These are phyloP conservation scores for Thecophora atra DNA, from an alignment of 2,888 invertebrate genomes.

Conservation along the genomic window DNA sequence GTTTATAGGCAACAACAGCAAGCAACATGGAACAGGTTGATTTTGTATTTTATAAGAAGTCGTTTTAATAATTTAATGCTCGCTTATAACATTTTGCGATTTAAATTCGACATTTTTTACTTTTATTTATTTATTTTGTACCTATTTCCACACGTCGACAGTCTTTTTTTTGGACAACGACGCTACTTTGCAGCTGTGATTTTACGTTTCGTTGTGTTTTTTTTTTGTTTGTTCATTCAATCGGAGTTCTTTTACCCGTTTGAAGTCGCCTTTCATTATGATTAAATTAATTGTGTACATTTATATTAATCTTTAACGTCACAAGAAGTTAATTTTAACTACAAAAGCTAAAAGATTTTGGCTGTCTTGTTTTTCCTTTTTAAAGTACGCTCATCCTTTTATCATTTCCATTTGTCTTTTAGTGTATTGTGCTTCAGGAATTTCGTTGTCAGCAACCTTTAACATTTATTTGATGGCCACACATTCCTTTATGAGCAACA, in stretches of 20 bases:
- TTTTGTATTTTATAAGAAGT: slow-evolving; percentile 1
- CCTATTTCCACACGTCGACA: not conserved
- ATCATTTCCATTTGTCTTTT: not conserved
- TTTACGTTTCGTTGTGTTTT: not conserved
- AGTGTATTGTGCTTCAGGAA: no score
- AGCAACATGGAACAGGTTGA: not conserved
- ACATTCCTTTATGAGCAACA: not conserved
- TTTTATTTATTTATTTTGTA: no score
- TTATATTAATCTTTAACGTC: no score
- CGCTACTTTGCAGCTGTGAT: not conserved
- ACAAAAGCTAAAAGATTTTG: no score
- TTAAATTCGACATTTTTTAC: no score
- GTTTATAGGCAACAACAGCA: not conserved
- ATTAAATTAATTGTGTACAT: no score
- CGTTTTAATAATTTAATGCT: not conserved
- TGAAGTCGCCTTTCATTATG: no score
- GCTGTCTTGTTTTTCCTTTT: not conserved
- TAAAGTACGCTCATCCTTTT: not conserved
- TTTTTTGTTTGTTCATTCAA: not conserved
- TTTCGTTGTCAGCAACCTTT: slow-evolving; percentile 1
- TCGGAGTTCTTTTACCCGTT: not conserved
- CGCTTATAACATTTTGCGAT: no score
- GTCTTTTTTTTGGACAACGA: not conserved
- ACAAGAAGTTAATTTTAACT: no score
- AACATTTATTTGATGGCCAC: not conserved